These are phyloP conservation scores for Lordiphosa mommai DNA, from an alignment of 1,140 invertebrate genomes.

Conservation along the genomic window DNA sequence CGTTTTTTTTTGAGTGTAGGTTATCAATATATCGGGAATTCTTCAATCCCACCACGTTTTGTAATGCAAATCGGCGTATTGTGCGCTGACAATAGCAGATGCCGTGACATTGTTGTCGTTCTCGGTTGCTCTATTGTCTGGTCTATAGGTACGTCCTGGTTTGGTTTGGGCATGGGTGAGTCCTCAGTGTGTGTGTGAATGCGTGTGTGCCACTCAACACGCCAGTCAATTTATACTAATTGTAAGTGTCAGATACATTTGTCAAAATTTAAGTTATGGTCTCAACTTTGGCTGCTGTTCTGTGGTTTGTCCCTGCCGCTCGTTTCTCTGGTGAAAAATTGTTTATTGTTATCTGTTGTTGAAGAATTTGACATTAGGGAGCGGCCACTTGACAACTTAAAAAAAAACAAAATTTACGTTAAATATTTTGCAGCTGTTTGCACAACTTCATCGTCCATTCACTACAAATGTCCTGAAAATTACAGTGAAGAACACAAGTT, in stretches of 20 bases:
- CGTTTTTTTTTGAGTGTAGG: too few species aligned
- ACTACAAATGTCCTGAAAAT: slow-evolving; percentile 43
- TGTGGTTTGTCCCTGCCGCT: neutral
- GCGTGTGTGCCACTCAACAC: slow-evolving; percentile 59
- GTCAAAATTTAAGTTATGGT: slow-evolving; percentile 76
- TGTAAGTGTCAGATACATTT: slow-evolving; percentile 77
- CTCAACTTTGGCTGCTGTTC: slow-evolving; percentile 30
- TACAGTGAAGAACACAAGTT: slow-evolving; percentile 61
- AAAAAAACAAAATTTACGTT: slow-evolving; percentile 26
- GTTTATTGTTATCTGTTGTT: slow-evolving; percentile 71
- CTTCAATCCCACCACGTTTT: slow-evolving; percentile 1
- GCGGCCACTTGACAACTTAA: slow-evolving; percentile 1
- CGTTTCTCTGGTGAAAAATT: slow-evolving; percentile 53
- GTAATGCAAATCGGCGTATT: slow-evolving; percentile 76
- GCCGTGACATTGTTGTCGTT: slow-evolving; percentile 73
- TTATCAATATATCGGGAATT: neutral
- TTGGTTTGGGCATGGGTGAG: slow-evolving; percentile 1
- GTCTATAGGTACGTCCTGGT: slow-evolving; percentile 21
- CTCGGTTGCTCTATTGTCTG: slow-evolving; percentile 64
- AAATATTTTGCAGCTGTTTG: slow-evolving; percentile 38
- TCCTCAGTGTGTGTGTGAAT: slow-evolving; percentile 10
- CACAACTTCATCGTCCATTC: slow-evolving; percentile 30
- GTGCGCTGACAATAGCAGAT: slow-evolving; percentile 73
- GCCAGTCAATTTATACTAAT: slow-evolving; percentile 76
- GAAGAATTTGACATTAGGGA: slow-evolving; percentile 47